Evolutionary conservation across 2,888 invertebrate genomes (phyloP), one percentile per base, ranked within the genome.

Genomic region (Lasioglossum marginatum): DNA sequence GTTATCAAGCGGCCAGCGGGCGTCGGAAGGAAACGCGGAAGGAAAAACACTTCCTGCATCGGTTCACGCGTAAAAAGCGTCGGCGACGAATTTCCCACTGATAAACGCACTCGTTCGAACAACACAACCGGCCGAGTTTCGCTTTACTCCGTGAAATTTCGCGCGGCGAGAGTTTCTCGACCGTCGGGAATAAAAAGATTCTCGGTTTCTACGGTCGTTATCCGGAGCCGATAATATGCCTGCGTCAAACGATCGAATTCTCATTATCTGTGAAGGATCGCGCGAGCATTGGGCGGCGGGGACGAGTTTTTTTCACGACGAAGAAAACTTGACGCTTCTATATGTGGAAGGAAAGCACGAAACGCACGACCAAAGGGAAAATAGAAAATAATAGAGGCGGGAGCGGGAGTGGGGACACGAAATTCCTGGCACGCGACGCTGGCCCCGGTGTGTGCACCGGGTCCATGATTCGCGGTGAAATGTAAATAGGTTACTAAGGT

Each of bases 371-470:
- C 31, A 5, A 40, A 77, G 63, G 57, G 57, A 78, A 82, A 80
- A 77, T 87, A 87, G 87, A 84, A 84, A 84, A 87, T 81, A 87
- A 87, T 81, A 79, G 74, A 76, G 23, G 37, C 23, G 10, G 27
- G 16, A 60, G 48, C 37, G 27, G 19, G 77, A 66, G 77, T 72
- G 79, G 57, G 73, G 57, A 31, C 52, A 74, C 14, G 40, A 83
- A 83, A 87, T 88, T 87, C 81, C 81, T 87, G 81, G 79, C 87
- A 82, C 75, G 79, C 80, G 78, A 87, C 87, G 27, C 57, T 45
- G 19, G 60, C 23, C 63, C 37, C 74, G 83, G 48, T 57, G 57
- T 57, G 12, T 77, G 87, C 86, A 82, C 71, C 57, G 52, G 45
- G 77, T 78, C 48, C 70, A 70, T 14, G 23, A 43, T 45, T 23